Conservation (phyloP, 1,140 invertebrate genomes). For the Drosophila equinoxialis region DNA sequence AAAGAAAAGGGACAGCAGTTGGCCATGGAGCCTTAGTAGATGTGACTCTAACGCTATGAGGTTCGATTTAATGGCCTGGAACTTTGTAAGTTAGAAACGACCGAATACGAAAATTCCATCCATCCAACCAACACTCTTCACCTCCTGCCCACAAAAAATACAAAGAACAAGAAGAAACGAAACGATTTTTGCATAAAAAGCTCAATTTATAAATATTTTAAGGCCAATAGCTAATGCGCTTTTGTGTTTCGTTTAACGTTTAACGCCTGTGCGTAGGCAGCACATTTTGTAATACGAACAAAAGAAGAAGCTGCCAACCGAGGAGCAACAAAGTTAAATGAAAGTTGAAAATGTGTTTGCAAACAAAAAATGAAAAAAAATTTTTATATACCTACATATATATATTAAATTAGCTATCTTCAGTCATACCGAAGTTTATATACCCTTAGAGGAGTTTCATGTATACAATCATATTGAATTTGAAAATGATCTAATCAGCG, state of each 20-base stretch:
- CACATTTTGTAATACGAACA: constrained; percentile 9
- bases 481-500: no score
- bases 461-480: no score
- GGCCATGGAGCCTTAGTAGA: neutral
- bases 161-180: constrained; percentile 8
- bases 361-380: no score
- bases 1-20: neutral
- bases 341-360: constrained; percentile 1
- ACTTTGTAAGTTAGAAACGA: constrained; percentile 43
- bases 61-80: constrained; percentile 70
- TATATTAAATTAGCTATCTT: no score
- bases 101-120: constrained; percentile 1
- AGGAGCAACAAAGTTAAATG: constrained; percentile 9
- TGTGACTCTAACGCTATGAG: neutral
- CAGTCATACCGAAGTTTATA: no score
- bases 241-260: constrained; percentile 25
- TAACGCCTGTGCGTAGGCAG: constrained; percentile 21
- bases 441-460: no score
- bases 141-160: neutral
- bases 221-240: constrained; percentile 50
- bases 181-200: constrained; percentile 47
- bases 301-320: neutral
- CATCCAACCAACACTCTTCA: neutral
- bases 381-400: no score
- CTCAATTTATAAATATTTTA: constrained; percentile 64